Percentiles rank a stretch among this genome's conserved stretches.
Conservation (phyloP, 2,113 vertebrate genomes). For the Chaenogobius annularis region DNA sequence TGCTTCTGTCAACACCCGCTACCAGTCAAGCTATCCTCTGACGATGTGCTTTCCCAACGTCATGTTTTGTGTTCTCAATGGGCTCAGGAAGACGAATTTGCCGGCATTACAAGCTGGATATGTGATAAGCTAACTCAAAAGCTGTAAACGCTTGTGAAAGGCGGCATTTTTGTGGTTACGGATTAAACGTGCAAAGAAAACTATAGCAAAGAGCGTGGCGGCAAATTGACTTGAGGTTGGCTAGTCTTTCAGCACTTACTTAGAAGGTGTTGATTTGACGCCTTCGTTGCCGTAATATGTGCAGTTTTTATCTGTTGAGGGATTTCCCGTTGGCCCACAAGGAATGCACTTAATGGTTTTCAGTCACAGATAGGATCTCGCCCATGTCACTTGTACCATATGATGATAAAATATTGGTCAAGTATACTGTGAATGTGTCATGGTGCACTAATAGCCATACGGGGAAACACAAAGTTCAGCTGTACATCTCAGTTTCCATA, state of each 20-base stretch:
- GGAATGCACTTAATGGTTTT: slow-evolving; percentile 57
- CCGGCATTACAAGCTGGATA: slow-evolving; percentile 8
- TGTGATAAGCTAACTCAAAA: slow-evolving; percentile 9
- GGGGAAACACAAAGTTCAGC: background rate
- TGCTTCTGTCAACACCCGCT: slow-evolving; percentile 77
- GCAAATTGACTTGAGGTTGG: slow-evolving; percentile 20
- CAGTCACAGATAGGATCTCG: slow-evolving; percentile 44
- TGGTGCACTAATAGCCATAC: background rate
- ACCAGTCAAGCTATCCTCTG: slow-evolving; percentile 51
- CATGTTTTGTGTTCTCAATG: slow-evolving; percentile 46
- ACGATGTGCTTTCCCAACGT: slow-evolving; percentile 44
- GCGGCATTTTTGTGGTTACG: background rate
- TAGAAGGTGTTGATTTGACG: slow-evolving; percentile 61
- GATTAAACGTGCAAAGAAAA: slow-evolving; percentile 1
- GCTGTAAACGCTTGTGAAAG: slow-evolving; percentile 1
- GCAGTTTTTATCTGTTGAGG: slow-evolving; percentile 20
- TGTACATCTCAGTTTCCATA: background rate
- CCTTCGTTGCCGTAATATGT: slow-evolving; percentile 23
- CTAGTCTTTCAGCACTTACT: slow-evolving; percentile 50
- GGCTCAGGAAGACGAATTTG: slow-evolving; percentile 30
- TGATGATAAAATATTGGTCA: slow-evolving; percentile 8
- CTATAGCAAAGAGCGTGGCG: slow-evolving; percentile 42
- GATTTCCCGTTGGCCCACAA: slow-evolving; percentile 45
- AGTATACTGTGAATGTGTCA: background rate
- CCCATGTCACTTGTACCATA: slow-evolving; percentile 13